Conservation (phyloP, 1,140 invertebrate genomes). For the Drosophila hydei region DNA sequence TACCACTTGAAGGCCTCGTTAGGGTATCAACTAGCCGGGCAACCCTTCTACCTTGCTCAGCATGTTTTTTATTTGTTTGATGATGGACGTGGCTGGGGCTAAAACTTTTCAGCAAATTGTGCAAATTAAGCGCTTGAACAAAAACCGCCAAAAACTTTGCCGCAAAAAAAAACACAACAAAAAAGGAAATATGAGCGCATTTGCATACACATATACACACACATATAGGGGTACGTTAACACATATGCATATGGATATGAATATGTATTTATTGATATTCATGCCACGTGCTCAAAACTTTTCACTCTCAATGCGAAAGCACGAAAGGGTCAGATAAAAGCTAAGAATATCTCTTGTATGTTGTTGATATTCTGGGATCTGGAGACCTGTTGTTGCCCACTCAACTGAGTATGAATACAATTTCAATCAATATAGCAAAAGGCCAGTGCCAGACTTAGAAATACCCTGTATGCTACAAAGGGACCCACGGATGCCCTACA, state of each 20-base stretch:
- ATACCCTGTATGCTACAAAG: not conserved
- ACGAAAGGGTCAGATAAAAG: not conserved
- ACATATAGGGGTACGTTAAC: not conserved
- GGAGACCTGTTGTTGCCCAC: not conserved
- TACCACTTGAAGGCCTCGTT: too few relatives aligned
- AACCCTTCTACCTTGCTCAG: too few relatives aligned
- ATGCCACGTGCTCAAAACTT: slow-evolving; percentile 31
- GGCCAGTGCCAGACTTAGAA: too few relatives aligned
- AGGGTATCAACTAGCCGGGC: too few relatives aligned
- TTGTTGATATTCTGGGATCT: not conserved
- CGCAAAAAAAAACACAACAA: slow-evolving; percentile 20
- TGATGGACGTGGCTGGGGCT: not conserved
- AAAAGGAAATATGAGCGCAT: slow-evolving; percentile 20
- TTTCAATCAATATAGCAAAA: too few relatives aligned
- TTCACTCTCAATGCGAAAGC: too few relatives aligned
- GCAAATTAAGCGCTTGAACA: slow-evolving; percentile 53
- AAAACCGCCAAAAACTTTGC: slow-evolving; percentile 26
- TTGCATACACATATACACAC: slow-evolving; percentile 8
- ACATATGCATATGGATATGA: slow-evolving; percentile 11
- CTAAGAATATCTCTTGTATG: not conserved
- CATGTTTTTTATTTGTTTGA: too few relatives aligned
- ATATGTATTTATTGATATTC: slow-evolving; percentile 27
- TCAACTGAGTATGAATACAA: not conserved
- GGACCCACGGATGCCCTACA: too few relatives aligned
- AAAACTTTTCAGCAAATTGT: slow-evolving; percentile 51